Conservation (phyloP, 2,113 vertebrate species). For the Petroica traversi region DNA sequence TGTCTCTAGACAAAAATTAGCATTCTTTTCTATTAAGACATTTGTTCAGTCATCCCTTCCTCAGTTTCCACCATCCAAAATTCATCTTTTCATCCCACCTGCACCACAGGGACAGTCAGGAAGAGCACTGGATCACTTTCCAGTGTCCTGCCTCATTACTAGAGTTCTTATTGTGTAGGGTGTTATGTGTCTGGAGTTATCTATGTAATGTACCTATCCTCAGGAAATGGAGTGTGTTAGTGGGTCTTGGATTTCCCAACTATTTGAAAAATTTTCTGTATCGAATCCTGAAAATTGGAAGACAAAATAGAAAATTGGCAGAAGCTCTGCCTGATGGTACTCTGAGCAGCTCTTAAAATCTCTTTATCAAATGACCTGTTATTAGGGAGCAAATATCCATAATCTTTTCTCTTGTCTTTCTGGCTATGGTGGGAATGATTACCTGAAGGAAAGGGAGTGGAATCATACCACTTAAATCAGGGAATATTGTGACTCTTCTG, state of each 20-base stretch:
- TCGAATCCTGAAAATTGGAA: background rate
- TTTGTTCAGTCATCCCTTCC: background rate
- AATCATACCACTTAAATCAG: background rate
- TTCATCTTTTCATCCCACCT: background rate
- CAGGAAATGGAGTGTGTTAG: background rate
- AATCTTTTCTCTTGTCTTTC: background rate
- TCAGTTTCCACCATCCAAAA: background rate
- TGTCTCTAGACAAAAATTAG: background rate
- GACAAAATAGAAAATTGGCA: background rate
- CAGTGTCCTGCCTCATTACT: background rate
- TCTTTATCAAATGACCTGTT: background rate
- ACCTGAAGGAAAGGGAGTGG: background rate
- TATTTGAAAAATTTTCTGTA: background rate
- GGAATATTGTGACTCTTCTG: background rate
- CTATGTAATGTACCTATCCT: background rate
- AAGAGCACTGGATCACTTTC: background rate
- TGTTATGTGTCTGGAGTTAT: background rate
- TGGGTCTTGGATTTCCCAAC: background rate
- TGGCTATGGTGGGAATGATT: background rate
- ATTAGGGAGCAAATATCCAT: background rate
- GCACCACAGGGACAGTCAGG: too few relatives aligned
- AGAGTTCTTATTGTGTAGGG: background rate
- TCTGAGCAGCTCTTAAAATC: background rate
- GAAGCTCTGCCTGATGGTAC: background rate
- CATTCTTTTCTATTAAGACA: accelerated